A percentile compares a stretch with the other conserved stretches of the same genome.
phyloP scores from a whole-genome alignment of 2,797 vertebrate genomes.

The Allobates femoralis region DNA sequence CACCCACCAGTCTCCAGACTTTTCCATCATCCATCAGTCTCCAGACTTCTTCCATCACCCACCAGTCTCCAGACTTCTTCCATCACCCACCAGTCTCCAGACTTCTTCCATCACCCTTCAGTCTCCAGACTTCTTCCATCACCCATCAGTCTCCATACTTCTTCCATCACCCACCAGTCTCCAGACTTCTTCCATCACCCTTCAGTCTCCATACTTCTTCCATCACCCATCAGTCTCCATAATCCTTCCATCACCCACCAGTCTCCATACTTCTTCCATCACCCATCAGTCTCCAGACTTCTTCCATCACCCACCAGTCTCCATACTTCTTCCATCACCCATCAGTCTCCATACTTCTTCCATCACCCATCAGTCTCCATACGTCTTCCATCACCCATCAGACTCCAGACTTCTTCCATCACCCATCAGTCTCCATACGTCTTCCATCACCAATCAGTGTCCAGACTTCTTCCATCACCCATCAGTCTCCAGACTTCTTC shows the following conservation, averaged over 20 bases:
- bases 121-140: not conserved
- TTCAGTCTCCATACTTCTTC: not conserved
- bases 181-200: not conserved
- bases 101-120: not conserved
- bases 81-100: not conserved
- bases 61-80: no score
- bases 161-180: not conserved
- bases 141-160: not conserved
- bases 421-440: no score
- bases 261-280: not conserved
- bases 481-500: not conserved
- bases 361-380: not conserved
- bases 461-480: not conserved
- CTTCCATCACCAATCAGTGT: not conserved
- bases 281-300: not conserved
- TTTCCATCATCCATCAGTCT: not conserved
- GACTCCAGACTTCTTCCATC: not conserved
- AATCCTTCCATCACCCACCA: not conserved
- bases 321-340: not conserved
- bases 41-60: not conserved
- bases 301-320: not conserved
- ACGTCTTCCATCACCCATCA: not conserved
- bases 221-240: no score
- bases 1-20: not conserved
- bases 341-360: not conserved